Base-by-base conservation (phyloP, 2,888 invertebrate genomes). In the Druceiella hillmani region DNA sequence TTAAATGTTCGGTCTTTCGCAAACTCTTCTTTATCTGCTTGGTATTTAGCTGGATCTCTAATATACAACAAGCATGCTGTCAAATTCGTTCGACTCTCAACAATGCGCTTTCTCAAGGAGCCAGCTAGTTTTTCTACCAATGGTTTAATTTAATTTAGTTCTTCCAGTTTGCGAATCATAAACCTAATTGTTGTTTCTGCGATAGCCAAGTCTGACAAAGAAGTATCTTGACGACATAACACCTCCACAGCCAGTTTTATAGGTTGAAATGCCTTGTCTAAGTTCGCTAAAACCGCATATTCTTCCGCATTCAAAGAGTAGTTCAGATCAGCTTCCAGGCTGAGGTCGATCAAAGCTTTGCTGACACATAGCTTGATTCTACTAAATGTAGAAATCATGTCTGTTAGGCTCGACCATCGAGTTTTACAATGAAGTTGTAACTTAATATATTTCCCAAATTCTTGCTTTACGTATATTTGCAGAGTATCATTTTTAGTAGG, bases 261-360 rank as follows among this genome's bases (percentile, higher is more conserved):
- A 32, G 44, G 40, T 28, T 45, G 25, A 27, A 43, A 43, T 36
- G 32, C 32, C 35, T 36, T 27, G n/a, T n/a, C n/a, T n/a, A n/a
- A n/a, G 25, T 40, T 13, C 11, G 10, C 15, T 20, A 43, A 30
- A 6, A 38, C 38, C 27, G 29, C 28, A 27, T 41, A 20, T 35
- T 43, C 40, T 48, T 45, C 34, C 17, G 40, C 42, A 29, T 31
- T 43, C 41, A 42, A 48, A 44, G 42, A 45, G 39, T 45, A 43
- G 13, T 45, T 16, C 12, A 38, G 15, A 38, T 42, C 27, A 28
- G 43, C 26, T 12, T 46, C 39, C 9, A 38, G 41, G 28, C 36
- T 40, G 11, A 49, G 13, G 36, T 46, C 46, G 31, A 50, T 44
- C 15, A 50, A 40, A 16, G 46, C 37, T 35, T 50, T 50, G 30